phyloP scores from a whole-genome alignment of 2,113 vertebrate species.

The Labeo catla region DNA sequence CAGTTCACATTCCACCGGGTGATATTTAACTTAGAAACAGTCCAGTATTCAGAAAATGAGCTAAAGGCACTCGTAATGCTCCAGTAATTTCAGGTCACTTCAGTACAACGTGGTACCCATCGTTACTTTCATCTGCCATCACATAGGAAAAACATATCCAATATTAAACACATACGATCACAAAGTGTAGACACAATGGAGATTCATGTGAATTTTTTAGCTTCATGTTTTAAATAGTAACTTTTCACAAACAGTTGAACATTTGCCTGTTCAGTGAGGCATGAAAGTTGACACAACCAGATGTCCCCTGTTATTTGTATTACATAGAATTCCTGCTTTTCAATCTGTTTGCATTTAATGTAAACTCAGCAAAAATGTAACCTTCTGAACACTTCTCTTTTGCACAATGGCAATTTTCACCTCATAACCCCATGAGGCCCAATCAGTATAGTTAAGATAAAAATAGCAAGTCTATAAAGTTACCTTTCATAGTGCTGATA shows the following conservation, averaged over 20 bases:
- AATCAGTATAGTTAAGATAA: not conserved
- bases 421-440: not conserved
- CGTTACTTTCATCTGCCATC: conserved; percentile 84
- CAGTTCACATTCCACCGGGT: not conserved
- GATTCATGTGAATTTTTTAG: not conserved
- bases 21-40: not conserved
- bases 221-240: not conserved
- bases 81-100: conserved; percentile 74
- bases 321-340: not conserved
- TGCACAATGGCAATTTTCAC: not conserved
- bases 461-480: not conserved
- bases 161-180: not conserved
- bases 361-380: not conserved
- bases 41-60: not conserved
- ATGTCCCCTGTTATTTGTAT: not conserved
- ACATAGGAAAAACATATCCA: conserved; percentile 40
- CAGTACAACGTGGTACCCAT: conserved; percentile 88
- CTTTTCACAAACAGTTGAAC: not conserved
- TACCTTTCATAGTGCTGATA: conserved; percentile 90
- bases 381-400: not conserved
- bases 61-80: not conserved
- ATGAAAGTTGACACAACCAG: not conserved
- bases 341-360: not conserved
- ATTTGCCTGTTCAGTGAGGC: not conserved
- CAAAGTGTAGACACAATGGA: not conserved